Percentiles rank a stretch among this genome's conserved stretches.
Conservation (phyloP, 2,888 invertebrate genomes). For the Cantharis rufa region DNA sequence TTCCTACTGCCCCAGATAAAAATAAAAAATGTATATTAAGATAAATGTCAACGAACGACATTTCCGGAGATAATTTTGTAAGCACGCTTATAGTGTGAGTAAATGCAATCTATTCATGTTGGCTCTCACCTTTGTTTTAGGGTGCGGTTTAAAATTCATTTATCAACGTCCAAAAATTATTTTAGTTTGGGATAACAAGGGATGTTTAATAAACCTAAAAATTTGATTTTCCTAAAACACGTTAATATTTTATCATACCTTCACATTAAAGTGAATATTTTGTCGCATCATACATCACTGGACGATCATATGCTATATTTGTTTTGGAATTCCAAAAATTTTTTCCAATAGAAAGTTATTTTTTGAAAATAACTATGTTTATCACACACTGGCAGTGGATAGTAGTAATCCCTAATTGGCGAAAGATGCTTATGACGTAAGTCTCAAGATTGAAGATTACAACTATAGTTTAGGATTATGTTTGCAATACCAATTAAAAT, state of each 20-base stretch:
- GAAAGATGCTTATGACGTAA: background rate
- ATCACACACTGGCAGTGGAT: too few relatives aligned
- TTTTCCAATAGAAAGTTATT: too few relatives aligned
- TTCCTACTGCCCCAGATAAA: background rate
- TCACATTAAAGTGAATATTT: background rate
- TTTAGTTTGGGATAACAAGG: constrained; percentile 2
- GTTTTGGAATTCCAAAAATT: too few relatives aligned
- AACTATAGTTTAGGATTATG: background rate
- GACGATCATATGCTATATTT: too few relatives aligned
- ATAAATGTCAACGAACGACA: background rate
- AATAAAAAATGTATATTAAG: background rate
- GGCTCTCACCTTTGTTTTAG: background rate
- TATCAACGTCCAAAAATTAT: background rate
- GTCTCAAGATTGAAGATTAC: background rate
- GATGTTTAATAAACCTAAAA: background rate
- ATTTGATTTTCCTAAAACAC: background rate
- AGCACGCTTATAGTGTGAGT: background rate
- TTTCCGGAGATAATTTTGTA: background rate
- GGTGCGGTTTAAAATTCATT: constrained; percentile 13
- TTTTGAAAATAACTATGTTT: too few relatives aligned
- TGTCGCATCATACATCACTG: background rate
- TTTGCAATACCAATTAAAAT: background rate
- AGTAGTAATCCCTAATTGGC: too few relatives aligned
- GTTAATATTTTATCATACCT: background rate
- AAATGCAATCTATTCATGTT: background rate